phyloP scores from a whole-genome alignment of 2,888 invertebrate species.

The Ichneumoninae sp. region DNA sequence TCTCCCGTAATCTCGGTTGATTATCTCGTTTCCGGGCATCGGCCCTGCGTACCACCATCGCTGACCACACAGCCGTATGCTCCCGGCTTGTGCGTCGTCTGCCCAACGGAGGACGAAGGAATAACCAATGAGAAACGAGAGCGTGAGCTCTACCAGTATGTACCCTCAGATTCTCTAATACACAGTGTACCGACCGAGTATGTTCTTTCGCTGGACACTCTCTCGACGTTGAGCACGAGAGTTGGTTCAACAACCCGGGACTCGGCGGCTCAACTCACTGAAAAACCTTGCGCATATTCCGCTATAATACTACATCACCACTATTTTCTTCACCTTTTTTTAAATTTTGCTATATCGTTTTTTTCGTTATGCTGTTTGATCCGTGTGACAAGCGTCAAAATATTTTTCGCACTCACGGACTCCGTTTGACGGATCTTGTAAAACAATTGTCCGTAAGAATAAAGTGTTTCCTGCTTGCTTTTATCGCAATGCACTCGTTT shows the following conservation, averaged over 20 bases:
- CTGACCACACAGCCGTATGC: slow-evolving; percentile 66
- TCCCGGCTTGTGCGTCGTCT: slow-evolving; percentile 46
- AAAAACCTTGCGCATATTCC: slow-evolving; percentile 33
- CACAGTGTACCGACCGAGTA: slow-evolving; percentile 10
- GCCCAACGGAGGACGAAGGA: slow-evolving; percentile 57
- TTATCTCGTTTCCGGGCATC: slow-evolving; percentile 79
- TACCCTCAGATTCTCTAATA: slow-evolving; percentile 21
- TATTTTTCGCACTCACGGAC: slow-evolving; percentile 20
- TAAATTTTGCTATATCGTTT: background rate
- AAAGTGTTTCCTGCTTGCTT: background rate
- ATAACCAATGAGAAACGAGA: slow-evolving; percentile 52
- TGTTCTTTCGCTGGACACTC: slow-evolving; percentile 42
- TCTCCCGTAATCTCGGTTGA: slow-evolving; percentile 38
- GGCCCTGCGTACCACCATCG: slow-evolving; percentile 72
- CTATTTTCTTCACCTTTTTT: slow-evolving; percentile 17
- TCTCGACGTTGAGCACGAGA: slow-evolving; percentile 34
- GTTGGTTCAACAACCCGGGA: slow-evolving; percentile 53
- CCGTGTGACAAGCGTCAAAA: slow-evolving; percentile 44
- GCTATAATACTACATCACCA: slow-evolving; percentile 11
- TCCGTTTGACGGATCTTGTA: background rate
- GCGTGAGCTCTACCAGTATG: slow-evolving; percentile 40
- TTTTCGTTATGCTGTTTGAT: slow-evolving; percentile 56
- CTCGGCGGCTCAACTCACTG: slow-evolving; percentile 33
- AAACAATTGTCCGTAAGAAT: background rate
- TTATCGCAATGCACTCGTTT: too few relatives aligned